Evolutionary conservation across 2,888 invertebrate species (phyloP), one percentile per base, ranked within the genome.

Genomic region (Limnephilus auricula): DNA sequence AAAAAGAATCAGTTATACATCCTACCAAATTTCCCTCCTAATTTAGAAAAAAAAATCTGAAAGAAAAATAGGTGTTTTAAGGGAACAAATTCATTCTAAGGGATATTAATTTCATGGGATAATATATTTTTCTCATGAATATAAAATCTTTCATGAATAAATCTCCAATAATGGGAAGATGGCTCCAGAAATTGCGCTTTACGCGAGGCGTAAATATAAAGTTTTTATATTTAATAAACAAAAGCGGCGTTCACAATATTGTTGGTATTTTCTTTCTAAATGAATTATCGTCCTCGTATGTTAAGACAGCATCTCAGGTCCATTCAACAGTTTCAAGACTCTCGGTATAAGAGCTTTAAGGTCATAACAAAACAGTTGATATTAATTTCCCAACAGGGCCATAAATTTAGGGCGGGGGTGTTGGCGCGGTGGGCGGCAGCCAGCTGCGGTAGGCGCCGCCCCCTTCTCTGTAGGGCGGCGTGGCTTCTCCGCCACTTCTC

Each of bases 331-430:
- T 90, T 92, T 89, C 91, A 92, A 93, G 92, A 65, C 65, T 90
- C 92, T 91, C 92, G 79, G 89, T 90, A 89, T 89, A 83, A 89
- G 91, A 91, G 93, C 92, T 92, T 92, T 93, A 93, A 93, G 93
- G 93, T 93, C 93, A 93, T 93, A 93, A 93, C 93, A 93, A 93
- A 93, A 94, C 94, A 95, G 95, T 95, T 95, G 95, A 95, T 95
- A 95, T 95, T 95, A 95, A 96, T 96, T 96, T 96, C 96, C 96
- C 96, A 93, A 94, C 93, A 95, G 96, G 94, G 94, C 93, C 94
- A 95, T 95, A 95, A 95, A 96, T 95, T 95, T 94, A 94, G 95
- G 94, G 94, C 93, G 93, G 84, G 89, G 88, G 80, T 93, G 92
- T 92, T 94, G 94, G 93, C 93, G 93, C 88, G 90, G 94, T 94